A percentile compares a stretch with the other conserved stretches of the same genome.
phyloP scores from a whole-genome alignment of 2,113 vertebrate genomes.

The Rostratula benghalensis region DNA sequence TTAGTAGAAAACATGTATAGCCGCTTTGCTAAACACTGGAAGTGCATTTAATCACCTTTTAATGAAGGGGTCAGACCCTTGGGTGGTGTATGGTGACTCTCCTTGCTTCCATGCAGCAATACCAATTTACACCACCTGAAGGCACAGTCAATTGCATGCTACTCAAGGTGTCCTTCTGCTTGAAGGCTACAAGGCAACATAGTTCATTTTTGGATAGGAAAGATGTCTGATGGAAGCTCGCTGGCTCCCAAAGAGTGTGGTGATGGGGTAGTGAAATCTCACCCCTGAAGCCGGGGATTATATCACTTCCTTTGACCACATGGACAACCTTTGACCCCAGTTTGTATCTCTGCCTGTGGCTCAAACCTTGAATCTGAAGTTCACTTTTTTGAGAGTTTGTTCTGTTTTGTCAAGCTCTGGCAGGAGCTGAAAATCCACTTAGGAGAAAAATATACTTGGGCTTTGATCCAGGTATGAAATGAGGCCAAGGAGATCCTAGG shows the following conservation, averaged over 20 bases:
- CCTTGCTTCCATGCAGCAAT: neutral
- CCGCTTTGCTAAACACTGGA: neutral
- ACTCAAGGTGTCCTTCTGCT: neutral
- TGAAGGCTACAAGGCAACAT: neutral
- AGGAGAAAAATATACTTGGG: neutral
- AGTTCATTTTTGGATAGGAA: neutral
- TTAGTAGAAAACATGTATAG: slow-evolving; percentile 1
- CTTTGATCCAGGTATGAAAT: neutral
- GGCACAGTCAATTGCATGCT: neutral
- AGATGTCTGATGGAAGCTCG: rapidly evolving
- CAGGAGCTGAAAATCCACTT: neutral
- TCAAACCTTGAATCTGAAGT: neutral
- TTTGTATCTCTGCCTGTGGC: neutral
- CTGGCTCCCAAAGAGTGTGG: neutral
- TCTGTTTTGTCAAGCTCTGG: neutral
- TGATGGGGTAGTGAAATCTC: neutral
- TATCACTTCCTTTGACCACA: rapidly evolving
- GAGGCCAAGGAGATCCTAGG: neutral
- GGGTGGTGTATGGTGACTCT: neutral
- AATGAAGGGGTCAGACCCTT: neutral
- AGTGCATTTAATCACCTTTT: neutral
- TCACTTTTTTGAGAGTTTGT: neutral
- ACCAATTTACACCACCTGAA: neutral
- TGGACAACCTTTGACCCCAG: neutral
- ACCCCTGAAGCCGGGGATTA: rapidly evolving